Evolutionary conservation across 2,888 invertebrate species (phyloP), one percentile per base, ranked within the genome.

Genomic region (Endotricha flammealis): DNA sequence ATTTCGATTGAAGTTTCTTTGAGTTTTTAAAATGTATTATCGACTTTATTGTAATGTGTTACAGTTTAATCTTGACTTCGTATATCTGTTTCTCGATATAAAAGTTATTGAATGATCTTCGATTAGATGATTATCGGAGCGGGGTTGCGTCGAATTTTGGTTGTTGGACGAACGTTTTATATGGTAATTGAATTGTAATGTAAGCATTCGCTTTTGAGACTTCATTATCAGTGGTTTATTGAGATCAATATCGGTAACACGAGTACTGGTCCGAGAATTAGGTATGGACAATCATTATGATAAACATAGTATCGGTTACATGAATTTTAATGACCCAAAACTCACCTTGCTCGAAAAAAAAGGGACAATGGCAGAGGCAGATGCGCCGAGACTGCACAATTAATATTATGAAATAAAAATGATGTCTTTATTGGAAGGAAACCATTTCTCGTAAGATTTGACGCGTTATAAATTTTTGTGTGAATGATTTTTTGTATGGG

Each of bases 121-220:
- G 82, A 83, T 82, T 77, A 86, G 85, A 87, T 88, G 81, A 87
- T 87, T 86, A 85, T 88, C 83, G 65, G 57, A 61, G 60, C 66
- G 66, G 68, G 74, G 67, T 66, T 76, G 76, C 71, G 71, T 72
- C 74, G 63, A 63, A 58, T 63, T 68, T 68, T 60, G 64, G 62
- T 63, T 66, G 69, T 70, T 70, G 70, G 74, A 66, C 52, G 66
- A 71, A 80, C 74, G 75, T 80, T 85, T 77, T 78, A 76, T 85
- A 81, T 85, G 81, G 77, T 87, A 81, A 85, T 83, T 81, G 82
- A 82, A 82, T 80, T 77, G 78, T 81, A 76, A 76, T 80, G 77
- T 75, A 76, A 74, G 70, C 71, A 71, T 74, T 74, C 57, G 69
- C 62, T 70, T 71, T 70, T 62, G 63, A 67, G 55, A 46, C 66